These are phyloP conservation scores for Drosophila bunnanda DNA, from an alignment of 2,888 invertebrate genomes.

Conservation along the genomic window DNA sequence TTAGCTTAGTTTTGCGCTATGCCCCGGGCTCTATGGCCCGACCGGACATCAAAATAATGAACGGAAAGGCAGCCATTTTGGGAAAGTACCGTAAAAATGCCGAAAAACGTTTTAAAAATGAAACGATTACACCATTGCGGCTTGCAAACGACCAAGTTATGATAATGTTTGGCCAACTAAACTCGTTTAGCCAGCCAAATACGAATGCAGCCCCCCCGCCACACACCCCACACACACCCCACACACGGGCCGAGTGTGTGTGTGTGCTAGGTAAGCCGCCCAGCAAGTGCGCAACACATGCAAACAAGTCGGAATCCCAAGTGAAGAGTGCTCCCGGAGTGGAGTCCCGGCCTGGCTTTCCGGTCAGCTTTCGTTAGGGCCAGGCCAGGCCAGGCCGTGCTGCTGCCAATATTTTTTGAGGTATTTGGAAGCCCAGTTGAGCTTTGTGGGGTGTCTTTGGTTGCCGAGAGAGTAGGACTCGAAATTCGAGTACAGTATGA, in stretches of 20 bases:
- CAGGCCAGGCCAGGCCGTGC: slow-evolving; percentile 4
- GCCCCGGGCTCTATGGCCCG: slow-evolving; percentile 2
- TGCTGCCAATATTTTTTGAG: slow-evolving; percentile 67
- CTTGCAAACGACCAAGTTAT: slow-evolving; percentile 81
- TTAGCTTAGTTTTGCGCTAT: neutral
- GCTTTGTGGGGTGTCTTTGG: slow-evolving; percentile 44
- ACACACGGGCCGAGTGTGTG: neutral
- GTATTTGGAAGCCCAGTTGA: slow-evolving; percentile 65
- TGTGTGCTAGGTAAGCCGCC: slow-evolving; percentile 60
- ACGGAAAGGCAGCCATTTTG: slow-evolving; percentile 66
- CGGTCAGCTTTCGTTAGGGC: slow-evolving; percentile 34
- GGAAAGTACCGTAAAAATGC: slow-evolving; percentile 57
- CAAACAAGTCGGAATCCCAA: slow-evolving; percentile 56
- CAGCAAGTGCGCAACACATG: slow-evolving; percentile 70
- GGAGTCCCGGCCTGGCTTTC: slow-evolving; percentile 27
- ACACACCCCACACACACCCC: too few species aligned
- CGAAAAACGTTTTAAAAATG: slow-evolving; percentile 80
- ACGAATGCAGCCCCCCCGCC: slow-evolving; percentile 43
- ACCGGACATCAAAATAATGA: slow-evolving; percentile 74
- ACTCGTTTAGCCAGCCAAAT: slow-evolving; percentile 78
- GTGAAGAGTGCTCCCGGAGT: slow-evolving; percentile 8
- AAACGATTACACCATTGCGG: slow-evolving; percentile 80
- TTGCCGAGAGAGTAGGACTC: neutral
- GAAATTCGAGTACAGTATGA: slow-evolving; percentile 2
- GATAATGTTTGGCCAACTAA: slow-evolving; percentile 81